Percentiles rank a stretch among this genome's conserved stretches.
phyloP scores from a whole-genome alignment of 2,888 invertebrate species.

The Tubulanus polymorphus region DNA sequence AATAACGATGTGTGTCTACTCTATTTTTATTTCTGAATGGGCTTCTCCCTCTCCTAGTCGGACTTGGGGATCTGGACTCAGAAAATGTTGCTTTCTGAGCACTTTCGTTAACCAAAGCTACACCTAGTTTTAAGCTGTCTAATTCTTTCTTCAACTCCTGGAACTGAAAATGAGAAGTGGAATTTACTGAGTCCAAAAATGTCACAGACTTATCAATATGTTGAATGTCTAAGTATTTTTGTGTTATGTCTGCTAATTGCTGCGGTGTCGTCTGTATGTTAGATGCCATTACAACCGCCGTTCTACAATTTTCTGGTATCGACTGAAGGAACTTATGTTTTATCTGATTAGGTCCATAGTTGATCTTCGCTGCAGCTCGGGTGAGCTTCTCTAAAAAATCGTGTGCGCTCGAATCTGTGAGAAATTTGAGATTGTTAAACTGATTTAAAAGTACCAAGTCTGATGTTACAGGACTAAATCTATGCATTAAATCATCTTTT shows the following conservation, averaged over 20 bases:
- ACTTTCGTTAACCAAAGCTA: too few relatives aligned
- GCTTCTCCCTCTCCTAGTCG: too few relatives aligned
- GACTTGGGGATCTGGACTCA: too few relatives aligned
- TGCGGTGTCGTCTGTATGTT: neutral
- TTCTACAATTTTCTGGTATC: neutral
- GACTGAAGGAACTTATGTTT: neutral
- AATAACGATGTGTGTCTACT: too few relatives aligned
- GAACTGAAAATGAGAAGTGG: too few relatives aligned
- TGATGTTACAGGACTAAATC: neutral
- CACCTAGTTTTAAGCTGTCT: too few relatives aligned
- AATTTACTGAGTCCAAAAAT: neutral
- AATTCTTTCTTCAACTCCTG: too few relatives aligned
- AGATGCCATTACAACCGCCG: neutral
- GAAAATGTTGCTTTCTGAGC: too few relatives aligned
- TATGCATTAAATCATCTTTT: neutral
- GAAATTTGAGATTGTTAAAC: neutral
- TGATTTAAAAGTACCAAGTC: neutral
- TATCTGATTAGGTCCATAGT: neutral
- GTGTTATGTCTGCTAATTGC: neutral
- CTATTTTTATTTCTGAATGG: too few relatives aligned
- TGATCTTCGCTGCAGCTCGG: neutral
- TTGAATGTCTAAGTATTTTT: neutral
- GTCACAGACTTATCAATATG: neutral
- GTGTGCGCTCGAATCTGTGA: neutral
- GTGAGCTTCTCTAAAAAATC: neutral